Base-by-base conservation (phyloP, 2,888 invertebrate genomes). In the Xestia rhomboidea region DNA sequence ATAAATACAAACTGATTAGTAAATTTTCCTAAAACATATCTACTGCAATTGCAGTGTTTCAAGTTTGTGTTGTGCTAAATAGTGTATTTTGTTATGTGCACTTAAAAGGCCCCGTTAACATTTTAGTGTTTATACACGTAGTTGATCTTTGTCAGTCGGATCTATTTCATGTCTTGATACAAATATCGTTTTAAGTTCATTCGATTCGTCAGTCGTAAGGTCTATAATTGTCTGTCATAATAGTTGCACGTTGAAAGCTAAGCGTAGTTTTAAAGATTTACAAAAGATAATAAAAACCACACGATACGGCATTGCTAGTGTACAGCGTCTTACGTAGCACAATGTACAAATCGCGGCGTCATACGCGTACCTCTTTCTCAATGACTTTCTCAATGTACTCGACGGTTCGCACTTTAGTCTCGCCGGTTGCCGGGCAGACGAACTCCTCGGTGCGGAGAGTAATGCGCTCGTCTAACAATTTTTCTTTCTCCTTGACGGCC, bases 331-430 rank as follows among this genome's bases (percentile, higher is more conserved):
- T 92, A 91, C 89, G 89, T 92, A 93, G 95, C 95, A 92, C 90
- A 94, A 95, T 95, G 90, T 95, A 95, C 95, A 96, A 89, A 90
- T 91, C 92, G 93, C 91, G 93, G 89, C 90, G 85, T 87, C 69
- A 77, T 90, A 91, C 93, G 92, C 93, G 95, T 98, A 99, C 99
- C 99, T 99, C 99, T 97, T 98, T 98, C 97, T 99, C 99, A 97
- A 99, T 98, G 97, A 98, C 98, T 97, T 99, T 99, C 97, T 99
- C 99, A 97, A 99, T 98, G 97, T 98, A 98, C 97, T 99, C 98
- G 96, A 99, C 98, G 91, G 99, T 99, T 97, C 99, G 97, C 94
- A 99, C 98, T 97, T 98, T 98, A 95, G 98, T 98, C 95, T 98
- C 98, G 92, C 99, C 99, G 90, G 98, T 98, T 90, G 97, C 96